Conservation (phyloP, 2,888 invertebrate genomes). For the Dione juno region DNA sequence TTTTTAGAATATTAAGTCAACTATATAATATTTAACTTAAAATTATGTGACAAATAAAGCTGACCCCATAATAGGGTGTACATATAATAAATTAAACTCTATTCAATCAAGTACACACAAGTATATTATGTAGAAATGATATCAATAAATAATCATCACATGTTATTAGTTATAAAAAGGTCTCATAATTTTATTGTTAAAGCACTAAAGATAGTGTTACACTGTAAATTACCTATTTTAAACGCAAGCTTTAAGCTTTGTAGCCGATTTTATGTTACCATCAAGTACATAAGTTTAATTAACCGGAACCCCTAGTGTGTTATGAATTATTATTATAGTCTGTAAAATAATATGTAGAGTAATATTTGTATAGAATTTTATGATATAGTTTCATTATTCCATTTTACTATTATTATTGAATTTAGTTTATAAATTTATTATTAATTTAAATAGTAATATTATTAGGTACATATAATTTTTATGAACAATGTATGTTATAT, state of each 20-base stretch:
- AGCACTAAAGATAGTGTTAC: conserved; percentile 17
- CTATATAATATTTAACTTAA: no score
- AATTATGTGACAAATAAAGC: no score
- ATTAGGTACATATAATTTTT: no score
- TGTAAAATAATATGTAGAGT: background rate
- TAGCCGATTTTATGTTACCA: conserved; percentile 21
- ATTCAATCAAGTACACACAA: no score
- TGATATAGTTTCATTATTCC: background rate
- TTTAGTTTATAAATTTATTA: background rate
- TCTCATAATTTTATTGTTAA: conserved; percentile 17
- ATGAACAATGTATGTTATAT: no score
- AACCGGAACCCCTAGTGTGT: conserved; percentile 22
- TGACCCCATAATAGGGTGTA: no score
- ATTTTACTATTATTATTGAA: background rate
- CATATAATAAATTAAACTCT: no score
- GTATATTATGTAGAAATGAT: no score
- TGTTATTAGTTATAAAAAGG: background rate
- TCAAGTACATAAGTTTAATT: conserved; percentile 22
- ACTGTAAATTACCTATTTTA: conserved; percentile 21
- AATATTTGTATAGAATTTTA: background rate
- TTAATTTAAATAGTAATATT: no score
- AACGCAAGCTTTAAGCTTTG: conserved; percentile 5
- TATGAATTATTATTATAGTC: conserved; percentile 20
- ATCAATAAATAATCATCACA: background rate
- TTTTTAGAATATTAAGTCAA: no score